These are phyloP conservation scores for Bombus ignitus DNA, from an alignment of 1,140 invertebrate species.

Conservation along the genomic window DNA sequence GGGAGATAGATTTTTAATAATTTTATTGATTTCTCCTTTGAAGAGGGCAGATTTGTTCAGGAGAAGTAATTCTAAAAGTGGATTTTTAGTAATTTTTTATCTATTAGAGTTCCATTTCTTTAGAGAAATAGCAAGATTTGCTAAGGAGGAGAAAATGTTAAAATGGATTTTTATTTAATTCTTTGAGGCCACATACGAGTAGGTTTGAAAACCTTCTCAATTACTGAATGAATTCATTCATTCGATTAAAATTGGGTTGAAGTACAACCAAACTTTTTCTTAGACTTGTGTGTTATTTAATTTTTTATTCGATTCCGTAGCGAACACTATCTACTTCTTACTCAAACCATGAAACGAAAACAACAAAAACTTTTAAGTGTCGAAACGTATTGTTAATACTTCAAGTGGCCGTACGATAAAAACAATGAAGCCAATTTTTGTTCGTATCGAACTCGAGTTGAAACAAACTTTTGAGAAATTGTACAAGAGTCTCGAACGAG, in stretches of 20 bases:
- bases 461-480: constrained; percentile 1
- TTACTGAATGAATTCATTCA: background rate
- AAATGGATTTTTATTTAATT: no score
- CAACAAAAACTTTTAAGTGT: constrained; percentile 2
- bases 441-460: background rate
- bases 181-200: no score
- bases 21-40: background rate
- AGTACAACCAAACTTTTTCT: background rate
- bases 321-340: no score
- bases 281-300: background rate
- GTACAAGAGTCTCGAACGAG: no score
- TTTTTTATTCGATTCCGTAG: background rate
- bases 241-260: background rate
- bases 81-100: background rate
- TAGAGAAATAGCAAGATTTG: background rate
- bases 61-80: background rate
- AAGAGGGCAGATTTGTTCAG: background rate
- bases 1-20: no score
- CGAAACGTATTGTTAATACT: constrained; percentile 7
- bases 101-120: no score
- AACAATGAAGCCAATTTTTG: background rate
- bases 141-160: no score
- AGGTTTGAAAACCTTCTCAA: no score
- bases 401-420: background rate
- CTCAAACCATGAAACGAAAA: background rate